Conservation (phyloP, 2,113 vertebrate genomes). For the Alectura lathami region DNA sequence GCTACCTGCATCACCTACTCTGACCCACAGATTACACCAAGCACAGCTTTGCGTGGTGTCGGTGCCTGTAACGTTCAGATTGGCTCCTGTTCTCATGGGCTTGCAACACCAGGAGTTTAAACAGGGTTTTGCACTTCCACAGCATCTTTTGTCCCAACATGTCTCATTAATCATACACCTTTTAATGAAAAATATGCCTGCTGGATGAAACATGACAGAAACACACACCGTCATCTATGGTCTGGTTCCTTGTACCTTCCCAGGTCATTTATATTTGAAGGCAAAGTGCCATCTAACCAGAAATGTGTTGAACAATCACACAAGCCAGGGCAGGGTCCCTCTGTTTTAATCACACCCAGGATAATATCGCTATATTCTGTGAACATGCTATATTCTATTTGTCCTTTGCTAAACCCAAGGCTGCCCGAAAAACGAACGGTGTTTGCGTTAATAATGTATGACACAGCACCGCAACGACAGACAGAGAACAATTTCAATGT, state of each 20-base stretch:
- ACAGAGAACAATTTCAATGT: neutral
- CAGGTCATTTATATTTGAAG: neutral
- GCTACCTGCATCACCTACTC: neutral
- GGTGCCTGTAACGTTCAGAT: neutral
- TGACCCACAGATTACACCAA: neutral
- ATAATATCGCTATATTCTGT: neutral
- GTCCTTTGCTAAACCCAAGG: neutral
- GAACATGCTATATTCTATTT: neutral
- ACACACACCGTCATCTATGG: neutral
- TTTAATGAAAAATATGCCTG: neutral
- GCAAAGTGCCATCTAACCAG: neutral
- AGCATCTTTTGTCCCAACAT: neutral
- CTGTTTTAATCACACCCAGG: neutral
- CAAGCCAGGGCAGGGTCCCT: neutral
- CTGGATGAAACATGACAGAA: neutral
- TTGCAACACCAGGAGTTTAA: neutral
- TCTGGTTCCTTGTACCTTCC: neutral
- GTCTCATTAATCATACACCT: neutral
- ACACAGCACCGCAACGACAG: conserved; percentile 7
- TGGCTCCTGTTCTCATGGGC: neutral
- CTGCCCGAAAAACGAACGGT: neutral
- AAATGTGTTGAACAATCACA: neutral
- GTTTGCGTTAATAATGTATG: neutral
- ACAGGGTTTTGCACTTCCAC: neutral
- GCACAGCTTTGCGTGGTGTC: accelerated